Conservation (phyloP, 2,797 vertebrate genomes). For the Rhinogobio ventralis region DNA sequence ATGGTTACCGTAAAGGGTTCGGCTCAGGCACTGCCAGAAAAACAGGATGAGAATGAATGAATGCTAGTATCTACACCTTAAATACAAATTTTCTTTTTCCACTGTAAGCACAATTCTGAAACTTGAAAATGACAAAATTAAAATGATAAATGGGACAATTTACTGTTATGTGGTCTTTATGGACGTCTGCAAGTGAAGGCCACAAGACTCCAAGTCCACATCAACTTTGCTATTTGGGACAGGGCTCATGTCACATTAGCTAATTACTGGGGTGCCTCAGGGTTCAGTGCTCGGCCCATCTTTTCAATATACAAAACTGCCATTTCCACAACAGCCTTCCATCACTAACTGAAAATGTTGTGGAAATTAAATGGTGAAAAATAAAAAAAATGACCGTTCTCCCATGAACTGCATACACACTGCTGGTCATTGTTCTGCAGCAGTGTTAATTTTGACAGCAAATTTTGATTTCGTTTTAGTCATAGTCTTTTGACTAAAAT, state of each 20-base stretch:
- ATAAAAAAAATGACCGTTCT: background rate
- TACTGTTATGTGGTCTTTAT: background rate
- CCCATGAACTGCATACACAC: background rate
- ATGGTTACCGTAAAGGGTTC: conserved; percentile 55
- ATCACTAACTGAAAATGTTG: background rate
- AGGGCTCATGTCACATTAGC: background rate
- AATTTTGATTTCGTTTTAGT: too few relatives aligned
- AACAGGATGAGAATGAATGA: conserved; percentile 40
- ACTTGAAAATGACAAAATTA: background rate
- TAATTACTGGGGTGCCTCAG: background rate
- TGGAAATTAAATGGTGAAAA: background rate
- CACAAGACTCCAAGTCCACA: background rate
- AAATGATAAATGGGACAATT: background rate
- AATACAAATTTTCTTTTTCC: conserved; percentile 38
- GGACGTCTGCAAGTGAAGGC: background rate
- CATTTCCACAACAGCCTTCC: background rate
- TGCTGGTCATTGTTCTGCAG: too few relatives aligned
- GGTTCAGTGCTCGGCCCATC: background rate
- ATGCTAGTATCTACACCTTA: conserved; percentile 26
- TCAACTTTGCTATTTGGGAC: background rate
- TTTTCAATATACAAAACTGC: background rate
- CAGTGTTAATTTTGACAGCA: too few relatives aligned
- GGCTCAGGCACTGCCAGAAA: conserved; percentile 47
- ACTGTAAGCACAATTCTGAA: background rate
- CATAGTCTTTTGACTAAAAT: too few relatives aligned